Percentiles rank a stretch among this genome's conserved stretches.
Evolutionary conservation across 2,113 vertebrate genomes (phyloP).

Genomic region (Brachionichthys hirsutus): DNA sequence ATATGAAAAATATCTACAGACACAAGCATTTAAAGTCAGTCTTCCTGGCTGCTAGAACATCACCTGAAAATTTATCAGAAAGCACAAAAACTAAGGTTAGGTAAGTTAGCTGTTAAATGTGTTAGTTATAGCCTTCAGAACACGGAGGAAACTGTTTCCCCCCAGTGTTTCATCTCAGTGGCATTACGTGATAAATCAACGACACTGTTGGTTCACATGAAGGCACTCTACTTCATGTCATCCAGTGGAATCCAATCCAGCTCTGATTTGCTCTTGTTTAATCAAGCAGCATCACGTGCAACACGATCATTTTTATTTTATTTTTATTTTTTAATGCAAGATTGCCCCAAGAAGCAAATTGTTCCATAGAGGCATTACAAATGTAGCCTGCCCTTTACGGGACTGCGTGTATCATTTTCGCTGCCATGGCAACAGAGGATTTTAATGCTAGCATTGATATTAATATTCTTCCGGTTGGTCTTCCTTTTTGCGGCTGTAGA

Average conservation of each 20-base stretch:
- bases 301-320: background rate
- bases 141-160: no score
- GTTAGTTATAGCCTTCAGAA: no score
- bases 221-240: background rate
- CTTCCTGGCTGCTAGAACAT: no score
- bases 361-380: background rate
- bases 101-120: no score
- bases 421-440: background rate
- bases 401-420: background rate
- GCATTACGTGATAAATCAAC: no score
- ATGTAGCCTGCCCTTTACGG: background rate
- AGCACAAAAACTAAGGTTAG: no score
- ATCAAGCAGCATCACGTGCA: background rate
- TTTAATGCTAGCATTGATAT: conserved; percentile 5
- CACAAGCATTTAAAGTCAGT: no score
- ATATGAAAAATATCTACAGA: no score
- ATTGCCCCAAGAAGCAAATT: conserved; percentile 4
- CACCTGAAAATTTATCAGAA: no score
- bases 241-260: background rate
- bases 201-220: no score
- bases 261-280: background rate
- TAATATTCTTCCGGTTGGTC: conserved; percentile 19
- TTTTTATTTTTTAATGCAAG: background rate
- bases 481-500: conserved; percentile 19
- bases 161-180: no score